These are phyloP conservation scores for Thaumatotibia leucotreta DNA, from an alignment of 1,140 invertebrate genomes.

Conservation along the genomic window DNA sequence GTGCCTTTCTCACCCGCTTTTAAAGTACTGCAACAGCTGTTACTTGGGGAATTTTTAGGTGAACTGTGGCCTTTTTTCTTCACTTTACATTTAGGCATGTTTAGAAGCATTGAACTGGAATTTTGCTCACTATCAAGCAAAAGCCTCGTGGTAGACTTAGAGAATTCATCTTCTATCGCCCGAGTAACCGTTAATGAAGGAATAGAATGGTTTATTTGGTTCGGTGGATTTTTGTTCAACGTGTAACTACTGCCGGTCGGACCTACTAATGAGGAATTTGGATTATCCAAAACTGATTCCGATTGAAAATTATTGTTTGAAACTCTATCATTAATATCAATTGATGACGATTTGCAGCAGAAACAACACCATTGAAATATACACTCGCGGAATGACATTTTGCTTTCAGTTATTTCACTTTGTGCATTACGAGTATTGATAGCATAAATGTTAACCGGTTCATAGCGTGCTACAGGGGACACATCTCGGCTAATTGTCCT, in stretches of 20 bases:
- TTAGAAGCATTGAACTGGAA: conserved; percentile 32
- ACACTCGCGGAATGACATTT: conserved; percentile 28
- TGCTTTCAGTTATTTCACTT: conserved; percentile 27
- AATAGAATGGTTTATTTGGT: conserved; percentile 13
- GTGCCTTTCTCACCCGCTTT: conserved; percentile 65
- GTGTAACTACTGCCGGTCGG: conserved; percentile 50
- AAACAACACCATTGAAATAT: conserved; percentile 45
- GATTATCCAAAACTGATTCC: conserved; percentile 39
- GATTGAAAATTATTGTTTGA: neutral
- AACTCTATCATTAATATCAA: conserved; percentile 21
- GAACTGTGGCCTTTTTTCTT: conserved; percentile 20
- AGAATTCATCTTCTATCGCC: conserved; percentile 41
- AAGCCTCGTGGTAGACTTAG: conserved; percentile 44
- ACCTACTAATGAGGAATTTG: conserved; percentile 47
- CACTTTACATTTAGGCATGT: conserved; percentile 23
- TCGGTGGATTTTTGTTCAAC: conserved; percentile 33
- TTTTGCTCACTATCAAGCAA: conserved; percentile 39
- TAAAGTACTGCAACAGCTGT: conserved; percentile 40
- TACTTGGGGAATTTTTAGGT: conserved; percentile 23
- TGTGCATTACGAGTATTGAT: conserved; percentile 24
- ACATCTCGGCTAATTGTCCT: conserved; percentile 21
- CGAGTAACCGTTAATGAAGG: conserved; percentile 31
- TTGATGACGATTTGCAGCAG: conserved; percentile 19
- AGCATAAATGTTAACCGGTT: conserved; percentile 52
- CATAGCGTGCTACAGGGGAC: conserved; percentile 27